Conservation (phyloP, 2,888 invertebrate genomes). For the Galerucella nymphaeae region DNA sequence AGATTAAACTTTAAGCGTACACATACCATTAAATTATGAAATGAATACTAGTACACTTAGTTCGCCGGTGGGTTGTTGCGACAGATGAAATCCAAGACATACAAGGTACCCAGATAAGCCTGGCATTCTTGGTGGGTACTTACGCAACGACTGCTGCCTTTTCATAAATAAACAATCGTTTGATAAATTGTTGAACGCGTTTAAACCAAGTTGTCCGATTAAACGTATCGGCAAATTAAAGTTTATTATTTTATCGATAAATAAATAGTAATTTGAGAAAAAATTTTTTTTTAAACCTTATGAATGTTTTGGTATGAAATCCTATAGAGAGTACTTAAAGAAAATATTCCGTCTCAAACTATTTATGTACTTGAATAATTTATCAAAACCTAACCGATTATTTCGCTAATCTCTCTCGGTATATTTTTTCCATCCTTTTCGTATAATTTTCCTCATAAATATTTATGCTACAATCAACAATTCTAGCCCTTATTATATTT, state of each 20-base stretch:
- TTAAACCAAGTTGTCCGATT: background rate
- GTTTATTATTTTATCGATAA: too few species aligned
- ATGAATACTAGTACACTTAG: slow-evolving; percentile 12
- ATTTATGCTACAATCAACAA: background rate
- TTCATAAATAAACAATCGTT: slow-evolving; percentile 6
- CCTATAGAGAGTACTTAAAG: too few species aligned
- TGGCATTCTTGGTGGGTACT: slow-evolving; percentile 8
- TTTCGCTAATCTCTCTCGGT: background rate
- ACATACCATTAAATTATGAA: slow-evolving; percentile 15
- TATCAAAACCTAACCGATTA: background rate
- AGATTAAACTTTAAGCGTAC: slow-evolving; percentile 1
- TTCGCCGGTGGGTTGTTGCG: slow-evolving; percentile 11
- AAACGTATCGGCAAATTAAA: background rate
- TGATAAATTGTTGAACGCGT: slow-evolving; percentile 3
- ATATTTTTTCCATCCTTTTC: background rate
- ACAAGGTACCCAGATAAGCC: slow-evolving; percentile 13
- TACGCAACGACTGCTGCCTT: slow-evolving; percentile 13
- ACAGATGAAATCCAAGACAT: slow-evolving; percentile 12
- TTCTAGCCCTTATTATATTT: background rate
- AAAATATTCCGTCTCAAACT: too few species aligned
- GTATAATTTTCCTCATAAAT: slow-evolving; percentile 2
- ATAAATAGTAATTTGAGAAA: too few species aligned
- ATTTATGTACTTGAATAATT: too few species aligned
- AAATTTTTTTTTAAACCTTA: too few species aligned
- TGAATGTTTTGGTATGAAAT: too few species aligned